These are phyloP conservation scores for Trichechus manatus DNA, from an alignment of 2,113 vertebrate genomes.

Conservation along the genomic window DNA sequence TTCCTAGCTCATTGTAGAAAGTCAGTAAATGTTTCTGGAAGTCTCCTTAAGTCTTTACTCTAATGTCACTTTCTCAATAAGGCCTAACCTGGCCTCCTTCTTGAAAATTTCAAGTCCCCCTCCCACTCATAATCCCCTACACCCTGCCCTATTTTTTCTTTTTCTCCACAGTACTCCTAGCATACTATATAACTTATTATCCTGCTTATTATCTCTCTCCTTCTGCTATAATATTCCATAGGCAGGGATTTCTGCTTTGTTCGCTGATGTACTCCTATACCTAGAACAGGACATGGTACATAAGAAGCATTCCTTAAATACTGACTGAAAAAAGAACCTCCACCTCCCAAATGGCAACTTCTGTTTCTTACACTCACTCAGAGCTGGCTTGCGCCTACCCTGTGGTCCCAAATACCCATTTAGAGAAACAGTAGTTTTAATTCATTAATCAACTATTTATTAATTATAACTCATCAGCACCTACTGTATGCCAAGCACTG, in stretches of 20 bases:
- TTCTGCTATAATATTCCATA: neutral
- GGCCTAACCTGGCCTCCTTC: neutral
- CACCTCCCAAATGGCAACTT: neutral
- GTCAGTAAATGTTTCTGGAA: neutral
- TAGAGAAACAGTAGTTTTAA: neutral
- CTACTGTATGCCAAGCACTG: neutral
- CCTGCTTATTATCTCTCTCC: neutral
- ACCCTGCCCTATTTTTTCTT: neutral
- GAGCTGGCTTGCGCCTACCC: neutral
- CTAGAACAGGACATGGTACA: neutral
- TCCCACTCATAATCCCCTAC: neutral
- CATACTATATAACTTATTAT: neutral
- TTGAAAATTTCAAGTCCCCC: neutral
- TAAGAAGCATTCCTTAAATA: neutral
- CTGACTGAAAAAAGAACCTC: neutral
- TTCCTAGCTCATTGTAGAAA: neutral
- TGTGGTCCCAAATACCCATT: neutral
- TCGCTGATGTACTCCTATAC: neutral
- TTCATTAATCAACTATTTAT: neutral
- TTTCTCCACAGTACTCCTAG: neutral
- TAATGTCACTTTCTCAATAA: neutral
- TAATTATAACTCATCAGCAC: neutral
- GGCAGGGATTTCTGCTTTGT: neutral
- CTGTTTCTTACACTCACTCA: neutral
- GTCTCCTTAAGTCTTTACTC: neutral